phyloP scores from a whole-genome alignment of 2,888 invertebrate genomes.

The Synanthedon andrenaeformis region DNA sequence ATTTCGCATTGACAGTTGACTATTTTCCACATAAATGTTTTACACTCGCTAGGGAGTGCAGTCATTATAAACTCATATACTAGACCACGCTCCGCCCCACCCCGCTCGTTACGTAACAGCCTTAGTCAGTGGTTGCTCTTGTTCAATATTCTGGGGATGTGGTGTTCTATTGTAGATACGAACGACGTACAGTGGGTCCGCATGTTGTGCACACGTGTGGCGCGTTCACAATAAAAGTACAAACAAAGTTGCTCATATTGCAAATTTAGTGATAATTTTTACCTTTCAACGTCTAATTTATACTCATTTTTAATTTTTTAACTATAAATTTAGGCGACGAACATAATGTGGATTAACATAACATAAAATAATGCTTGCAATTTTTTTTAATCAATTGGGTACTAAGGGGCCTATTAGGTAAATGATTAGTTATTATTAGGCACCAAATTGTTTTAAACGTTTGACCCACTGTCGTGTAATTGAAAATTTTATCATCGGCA shows the following conservation, averaged over 20 bases:
- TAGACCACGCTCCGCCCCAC: too few relatives aligned
- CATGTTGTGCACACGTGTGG: too few relatives aligned
- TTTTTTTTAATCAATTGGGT: constrained; percentile 16
- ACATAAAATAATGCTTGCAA: constrained; percentile 20
- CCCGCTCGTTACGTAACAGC: too few relatives aligned
- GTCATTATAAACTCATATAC: too few relatives aligned
- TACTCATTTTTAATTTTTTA: constrained; percentile 42
- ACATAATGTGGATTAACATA: too few relatives aligned
- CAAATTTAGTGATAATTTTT: constrained; percentile 42
- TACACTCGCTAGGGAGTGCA: too few relatives aligned
- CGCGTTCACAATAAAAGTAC: constrained; percentile 37
- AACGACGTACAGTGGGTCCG: too few relatives aligned
- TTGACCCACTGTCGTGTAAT: constrained; percentile 63
- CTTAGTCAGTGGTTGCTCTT: too few relatives aligned
- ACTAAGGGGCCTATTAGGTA: constrained; percentile 27
- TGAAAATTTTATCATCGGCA: constrained; percentile 49
- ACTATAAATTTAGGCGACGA: constrained; percentile 11
- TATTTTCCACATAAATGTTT: too few relatives aligned
- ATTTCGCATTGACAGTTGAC: too few relatives aligned
- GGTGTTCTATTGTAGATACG: too few relatives aligned
- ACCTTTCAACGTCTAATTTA: constrained; percentile 25
- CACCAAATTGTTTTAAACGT: constrained; percentile 18
- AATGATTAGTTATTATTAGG: too few relatives aligned
- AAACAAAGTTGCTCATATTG: constrained; percentile 65
- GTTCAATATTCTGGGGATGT: not conserved